Conservation (phyloP, 2,113 vertebrate species). For the Chaetops frenatus region DNA sequence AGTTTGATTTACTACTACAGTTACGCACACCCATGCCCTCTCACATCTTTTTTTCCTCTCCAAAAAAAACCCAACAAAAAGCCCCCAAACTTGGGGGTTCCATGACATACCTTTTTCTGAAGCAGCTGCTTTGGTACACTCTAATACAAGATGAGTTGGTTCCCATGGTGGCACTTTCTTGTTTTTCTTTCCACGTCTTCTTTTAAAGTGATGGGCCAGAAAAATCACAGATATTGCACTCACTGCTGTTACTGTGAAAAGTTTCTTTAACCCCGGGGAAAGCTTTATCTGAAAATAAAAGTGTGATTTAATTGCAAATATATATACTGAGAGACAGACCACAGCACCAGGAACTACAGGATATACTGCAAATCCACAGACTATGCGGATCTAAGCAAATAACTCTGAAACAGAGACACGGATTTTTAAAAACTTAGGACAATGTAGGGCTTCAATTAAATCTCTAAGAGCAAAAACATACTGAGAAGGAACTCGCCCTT, state of each 20-base stretch:
- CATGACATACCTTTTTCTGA: slow-evolving; percentile 77
- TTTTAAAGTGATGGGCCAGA: slow-evolving; percentile 88
- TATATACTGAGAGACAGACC: not conserved
- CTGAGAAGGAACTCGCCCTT: not conserved
- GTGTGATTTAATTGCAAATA: not conserved
- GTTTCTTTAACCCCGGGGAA: slow-evolving; percentile 83
- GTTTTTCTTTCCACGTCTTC: slow-evolving; percentile 83
- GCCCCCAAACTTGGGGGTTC: accelerated
- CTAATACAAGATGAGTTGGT: slow-evolving; percentile 71
- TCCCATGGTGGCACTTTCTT: slow-evolving; percentile 79
- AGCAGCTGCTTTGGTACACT: slow-evolving; percentile 67
- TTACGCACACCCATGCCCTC: not conserved
- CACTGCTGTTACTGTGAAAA: slow-evolving; percentile 83
- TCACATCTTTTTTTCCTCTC: not conserved
- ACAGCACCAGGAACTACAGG: not conserved
- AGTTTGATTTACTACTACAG: not conserved
- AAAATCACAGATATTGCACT: slow-evolving; percentile 85
- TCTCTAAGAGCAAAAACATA: not conserved
- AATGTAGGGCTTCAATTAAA: not conserved
- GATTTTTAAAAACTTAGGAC: not conserved
- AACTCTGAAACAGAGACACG: not conserved
- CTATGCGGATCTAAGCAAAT: not conserved
- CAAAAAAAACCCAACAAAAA: not conserved
- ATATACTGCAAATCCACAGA: not conserved
- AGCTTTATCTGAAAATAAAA: slow-evolving; percentile 77